Evolutionary conservation across 2,797 vertebrate species (phyloP).

Genomic region (Halcyon smyrnensis): DNA sequence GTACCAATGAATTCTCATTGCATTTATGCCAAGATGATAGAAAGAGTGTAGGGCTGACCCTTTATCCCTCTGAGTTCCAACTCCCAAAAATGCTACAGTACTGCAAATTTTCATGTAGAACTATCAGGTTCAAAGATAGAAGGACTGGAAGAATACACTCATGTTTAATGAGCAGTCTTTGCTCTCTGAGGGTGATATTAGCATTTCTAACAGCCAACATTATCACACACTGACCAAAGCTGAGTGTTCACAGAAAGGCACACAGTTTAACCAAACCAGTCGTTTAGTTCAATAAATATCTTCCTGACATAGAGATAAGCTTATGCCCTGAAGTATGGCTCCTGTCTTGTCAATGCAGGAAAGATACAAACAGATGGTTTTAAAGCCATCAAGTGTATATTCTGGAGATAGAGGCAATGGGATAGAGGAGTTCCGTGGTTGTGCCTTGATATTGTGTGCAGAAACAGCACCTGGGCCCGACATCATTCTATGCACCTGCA

Average conservation of each 20-base stretch:
- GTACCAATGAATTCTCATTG: not conserved
- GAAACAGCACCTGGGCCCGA: not conserved
- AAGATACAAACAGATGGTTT: not conserved
- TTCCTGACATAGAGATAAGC: not conserved
- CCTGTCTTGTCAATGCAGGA: not conserved
- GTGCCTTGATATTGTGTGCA: rapidly evolving
- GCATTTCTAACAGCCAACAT: not conserved
- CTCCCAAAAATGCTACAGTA: not conserved
- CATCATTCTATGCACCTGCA: not conserved
- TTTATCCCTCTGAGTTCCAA: not conserved
- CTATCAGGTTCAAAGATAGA: not conserved
- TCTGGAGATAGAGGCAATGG: not conserved
- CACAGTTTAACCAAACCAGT: not conserved
- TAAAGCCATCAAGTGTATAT: not conserved
- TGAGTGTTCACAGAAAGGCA: not conserved
- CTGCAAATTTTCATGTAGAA: not conserved
- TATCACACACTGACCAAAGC: not conserved
- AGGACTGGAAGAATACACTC: not conserved
- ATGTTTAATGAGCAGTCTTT: not conserved
- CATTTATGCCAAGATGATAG: not conserved
- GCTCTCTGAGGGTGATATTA: not conserved
- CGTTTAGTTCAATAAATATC: not conserved
- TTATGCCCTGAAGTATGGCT: not conserved
- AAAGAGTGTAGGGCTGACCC: not conserved
- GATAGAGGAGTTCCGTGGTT: not conserved